Evolutionary conservation across 2,888 invertebrate genomes (phyloP), one percentile per base, ranked within the genome.

Genomic region (Drosophila ezoana): DNA sequence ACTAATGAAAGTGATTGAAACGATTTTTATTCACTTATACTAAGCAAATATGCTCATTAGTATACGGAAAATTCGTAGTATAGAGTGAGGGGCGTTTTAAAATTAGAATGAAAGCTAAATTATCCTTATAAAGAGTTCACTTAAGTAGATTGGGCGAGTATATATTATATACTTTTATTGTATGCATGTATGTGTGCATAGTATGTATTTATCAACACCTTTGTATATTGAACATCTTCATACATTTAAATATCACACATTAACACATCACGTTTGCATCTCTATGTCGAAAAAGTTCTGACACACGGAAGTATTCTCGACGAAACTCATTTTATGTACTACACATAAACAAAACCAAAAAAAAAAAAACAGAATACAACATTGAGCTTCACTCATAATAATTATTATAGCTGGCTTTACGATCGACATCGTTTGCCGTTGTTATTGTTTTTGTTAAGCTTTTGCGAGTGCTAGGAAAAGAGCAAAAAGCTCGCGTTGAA

Each of bases 401-500:
- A 51, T 58, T 74, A 48, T 45, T 59, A 37, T 43, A 37, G 32
- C 61, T 54, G 20, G 35, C 45, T 51, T 32, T 10, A 11, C 40
- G 67, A 67, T 67, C 68, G 41, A 47, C 67, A 49, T 3, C n/a
- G 10, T 43, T 60, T 48, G 69, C 37, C 11, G 20, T 58, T 58
- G 16, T 40, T 47, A n/a, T 14, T 48, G 51, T 35, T 32, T 16
- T 16, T 40, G 38, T 28, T 28, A 48, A 72, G 72, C 75, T 72
- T 59, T 66, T 53, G 32, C 35, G 49, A 20, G 64, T 11, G 23
- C 37, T 10, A 20, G 37, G 10, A 45, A 20, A 10, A 14, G 40
- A 68, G 53, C n/a, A n/a, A 18, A 76, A 76, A 74, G 72, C 72
- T 76, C 47, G 4, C 10, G 33, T 14, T 57, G 66, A 43, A 51